These are phyloP conservation scores for Agrochola litura DNA, from an alignment of 2,888 invertebrate species.

Conservation along the genomic window DNA sequence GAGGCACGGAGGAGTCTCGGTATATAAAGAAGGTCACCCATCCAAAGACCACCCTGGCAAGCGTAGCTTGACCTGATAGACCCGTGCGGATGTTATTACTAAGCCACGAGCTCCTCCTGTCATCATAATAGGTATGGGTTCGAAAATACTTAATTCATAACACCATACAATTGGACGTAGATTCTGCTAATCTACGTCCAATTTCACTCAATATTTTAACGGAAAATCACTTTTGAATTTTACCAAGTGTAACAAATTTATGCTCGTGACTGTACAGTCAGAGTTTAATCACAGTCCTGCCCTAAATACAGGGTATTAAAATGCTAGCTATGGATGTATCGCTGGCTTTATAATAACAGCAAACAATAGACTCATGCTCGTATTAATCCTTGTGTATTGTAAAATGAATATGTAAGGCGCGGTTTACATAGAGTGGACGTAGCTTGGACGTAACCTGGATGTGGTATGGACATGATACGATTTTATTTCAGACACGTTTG, in stretches of 20 bases:
- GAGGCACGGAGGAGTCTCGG: no score
- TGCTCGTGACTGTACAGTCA: conserved; percentile 32
- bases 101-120: no score
- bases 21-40: no score
- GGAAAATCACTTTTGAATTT: not conserved
- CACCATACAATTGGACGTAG: no score
- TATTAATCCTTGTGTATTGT: conserved; percentile 52
- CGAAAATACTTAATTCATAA: not conserved
- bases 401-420: conserved; percentile 42
- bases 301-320: conserved; percentile 62
- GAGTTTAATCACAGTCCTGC: conserved; percentile 58
- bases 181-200: no score
- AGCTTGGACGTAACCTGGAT: not conserved
- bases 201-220: not conserved
- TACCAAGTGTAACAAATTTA: not conserved
- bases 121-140: not conserved
- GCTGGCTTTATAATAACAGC: conserved; percentile 58
- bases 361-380: conserved; percentile 56
- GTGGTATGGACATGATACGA: not conserved
- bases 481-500: not conserved
- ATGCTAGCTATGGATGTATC: conserved; percentile 53
- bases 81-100: no score
- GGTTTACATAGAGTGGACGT: conserved; percentile 14
- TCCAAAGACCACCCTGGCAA: no score
- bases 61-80: no score